A percentile compares a stretch with the other conserved stretches of the same genome.
Evolutionary conservation across 2,113 vertebrate genomes (phyloP).

Genomic region (Cepphus grylle): DNA sequence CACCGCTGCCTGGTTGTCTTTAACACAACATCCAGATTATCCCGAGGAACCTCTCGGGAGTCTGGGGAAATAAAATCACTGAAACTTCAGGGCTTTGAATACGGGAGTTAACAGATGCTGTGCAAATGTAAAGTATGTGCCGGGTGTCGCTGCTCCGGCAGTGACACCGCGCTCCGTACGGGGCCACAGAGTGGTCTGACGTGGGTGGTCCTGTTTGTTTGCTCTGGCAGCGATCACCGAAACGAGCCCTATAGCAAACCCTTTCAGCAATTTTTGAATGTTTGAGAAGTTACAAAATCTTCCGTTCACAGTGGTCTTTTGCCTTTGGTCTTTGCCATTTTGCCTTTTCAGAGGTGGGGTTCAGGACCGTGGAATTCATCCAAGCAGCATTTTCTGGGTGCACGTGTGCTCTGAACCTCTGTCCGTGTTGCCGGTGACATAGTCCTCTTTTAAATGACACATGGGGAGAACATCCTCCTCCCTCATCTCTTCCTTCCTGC

Average conservation of each 20-base stretch:
- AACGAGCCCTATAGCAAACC: background rate
- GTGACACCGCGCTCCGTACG: rapidly evolving
- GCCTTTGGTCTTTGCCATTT: background rate
- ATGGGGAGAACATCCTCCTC: background rate
- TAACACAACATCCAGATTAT: background rate
- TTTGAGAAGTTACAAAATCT: background rate
- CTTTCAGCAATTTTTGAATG: background rate
- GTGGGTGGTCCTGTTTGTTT: constrained; percentile 35
- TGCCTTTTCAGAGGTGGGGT: background rate
- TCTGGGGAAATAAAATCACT: background rate
- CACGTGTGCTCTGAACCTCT: rapidly evolving
- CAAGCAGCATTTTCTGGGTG: background rate
- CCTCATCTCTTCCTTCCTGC: background rate
- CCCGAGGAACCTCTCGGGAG: background rate
- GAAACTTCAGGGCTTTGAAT: background rate
- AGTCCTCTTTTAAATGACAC: background rate
- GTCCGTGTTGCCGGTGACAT: background rate
- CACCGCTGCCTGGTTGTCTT: rapidly evolving
- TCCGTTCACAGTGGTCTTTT: background rate
- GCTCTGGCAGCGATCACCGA: background rate
- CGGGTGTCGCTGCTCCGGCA: background rate
- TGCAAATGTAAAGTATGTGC: background rate
- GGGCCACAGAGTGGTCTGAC: background rate
- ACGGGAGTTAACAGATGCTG: background rate
- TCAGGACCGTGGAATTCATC: rapidly evolving